Base-by-base conservation (phyloP, 1,140 invertebrate species). In the Pantala flavescens region DNA sequence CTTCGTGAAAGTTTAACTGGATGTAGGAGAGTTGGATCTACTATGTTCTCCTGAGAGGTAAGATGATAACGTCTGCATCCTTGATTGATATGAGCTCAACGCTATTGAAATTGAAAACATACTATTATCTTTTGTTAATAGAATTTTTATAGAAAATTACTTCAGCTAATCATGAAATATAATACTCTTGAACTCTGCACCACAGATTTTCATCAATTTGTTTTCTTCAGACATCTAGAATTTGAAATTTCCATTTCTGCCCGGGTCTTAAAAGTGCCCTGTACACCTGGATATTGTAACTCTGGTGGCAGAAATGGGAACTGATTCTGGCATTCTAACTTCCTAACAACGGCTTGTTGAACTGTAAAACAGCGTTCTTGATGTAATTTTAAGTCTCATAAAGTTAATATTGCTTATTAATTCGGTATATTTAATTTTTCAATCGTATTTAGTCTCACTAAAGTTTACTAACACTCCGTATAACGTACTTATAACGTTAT, bases 261-360 rank as follows among this genome's bases (percentile, higher is more conserved):
- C 74, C 70, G 74, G 71, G 42, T 71, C 43, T 55, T 14, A 24
- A 36, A 23, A 36, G 24, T 23, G 23, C 71, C 36, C 42, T 63
- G 72, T 28, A 72, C 55, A 24, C 71, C 16, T 24, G 43, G 23
- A 28, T 28, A 75, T 74, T 70, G 75, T 36, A 28, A 76, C 75
- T 74, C 75, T 76, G 73, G 75, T 72, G 75, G 75, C 24, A 49
- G 43, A 24, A 43, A 55, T 74, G 12, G 24, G 75, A 76, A 76
- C 70, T 70, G 71, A 72, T 23, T 71, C 28, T 24, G 43, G 74
- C 42, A 49, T 73, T 24, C 43, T 16, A n/a, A 72, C n/a, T 12
- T 63, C 49, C 49, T 63, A 63, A 63, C n/a, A 11, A 24, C 42
- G 10, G 28, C 36, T 71, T 71, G 23, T 43, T 75, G 71, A 23